Evolutionary conservation across 1,140 invertebrate species (phyloP).

Genomic region (Adoxophyes honmai): DNA sequence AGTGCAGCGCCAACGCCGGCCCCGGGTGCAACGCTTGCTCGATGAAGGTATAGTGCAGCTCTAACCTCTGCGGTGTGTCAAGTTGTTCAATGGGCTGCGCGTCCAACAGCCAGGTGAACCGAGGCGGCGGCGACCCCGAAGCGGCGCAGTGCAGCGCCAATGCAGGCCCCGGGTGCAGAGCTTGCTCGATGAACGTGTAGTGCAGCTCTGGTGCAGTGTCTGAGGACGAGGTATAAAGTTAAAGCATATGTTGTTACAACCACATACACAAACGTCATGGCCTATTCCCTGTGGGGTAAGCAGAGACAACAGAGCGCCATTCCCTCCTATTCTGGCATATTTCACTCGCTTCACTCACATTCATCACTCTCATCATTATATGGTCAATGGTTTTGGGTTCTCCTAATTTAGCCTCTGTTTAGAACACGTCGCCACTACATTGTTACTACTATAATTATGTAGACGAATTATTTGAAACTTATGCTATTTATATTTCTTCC

Average conservation of each 20-base stretch:
- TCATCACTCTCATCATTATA: too few relatives aligned
- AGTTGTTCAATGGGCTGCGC: slow-evolving; percentile 82
- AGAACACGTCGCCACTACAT: not conserved
- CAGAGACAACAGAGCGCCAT: too few relatives aligned
- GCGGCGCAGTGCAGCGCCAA: slow-evolving; percentile 90
- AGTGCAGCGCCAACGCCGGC: slow-evolving; percentile 87
- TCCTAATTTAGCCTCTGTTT: slow-evolving; percentile 86
- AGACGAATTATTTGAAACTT: too few relatives aligned
- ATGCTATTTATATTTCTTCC: too few relatives aligned
- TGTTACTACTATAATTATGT: too few relatives aligned
- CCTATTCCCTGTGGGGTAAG: too few relatives aligned
- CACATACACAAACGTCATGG: too few relatives aligned
- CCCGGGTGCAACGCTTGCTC: slow-evolving; percentile 90
- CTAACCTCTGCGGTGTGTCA: slow-evolving; percentile 78
- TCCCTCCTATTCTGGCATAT: too few relatives aligned
- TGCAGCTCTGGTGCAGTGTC: slow-evolving; percentile 82
- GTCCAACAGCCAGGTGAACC: slow-evolving; percentile 91
- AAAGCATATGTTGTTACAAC: too few relatives aligned
- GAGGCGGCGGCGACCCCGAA: slow-evolving; percentile 89
- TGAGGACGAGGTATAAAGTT: too few relatives aligned
- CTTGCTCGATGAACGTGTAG: slow-evolving; percentile 91
- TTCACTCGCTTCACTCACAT: too few relatives aligned
- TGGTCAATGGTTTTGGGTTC: too few relatives aligned
- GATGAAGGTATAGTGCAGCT: slow-evolving; percentile 89
- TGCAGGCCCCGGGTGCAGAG: slow-evolving; percentile 86